Conservation (phyloP, 2,797 vertebrate genomes). For the Platalea minor region DNA sequence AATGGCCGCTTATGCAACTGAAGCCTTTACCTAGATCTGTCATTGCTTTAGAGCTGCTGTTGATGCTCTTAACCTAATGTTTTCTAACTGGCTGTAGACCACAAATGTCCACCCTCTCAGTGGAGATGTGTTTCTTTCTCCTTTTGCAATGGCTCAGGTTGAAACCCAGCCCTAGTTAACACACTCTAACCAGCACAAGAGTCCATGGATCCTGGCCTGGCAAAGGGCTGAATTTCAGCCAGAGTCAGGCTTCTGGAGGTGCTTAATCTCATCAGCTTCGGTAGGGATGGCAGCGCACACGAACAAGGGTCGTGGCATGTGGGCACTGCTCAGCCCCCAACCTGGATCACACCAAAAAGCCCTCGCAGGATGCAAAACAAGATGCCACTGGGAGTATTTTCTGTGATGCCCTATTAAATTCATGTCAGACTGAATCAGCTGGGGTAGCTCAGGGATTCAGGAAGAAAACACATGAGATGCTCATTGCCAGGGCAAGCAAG, state of each 20-base stretch:
- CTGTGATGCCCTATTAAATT: background rate
- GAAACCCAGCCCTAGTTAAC: background rate
- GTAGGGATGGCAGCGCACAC: background rate
- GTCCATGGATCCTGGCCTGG: background rate
- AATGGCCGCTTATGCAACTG: accelerated
- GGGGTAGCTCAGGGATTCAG: background rate
- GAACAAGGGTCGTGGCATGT: accelerated
- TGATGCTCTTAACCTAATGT: background rate
- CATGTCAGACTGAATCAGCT: background rate
- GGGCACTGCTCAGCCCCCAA: background rate
- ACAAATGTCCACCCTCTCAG: background rate
- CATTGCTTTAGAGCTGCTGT: background rate
- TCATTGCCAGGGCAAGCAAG: background rate
- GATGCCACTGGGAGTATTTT: background rate
- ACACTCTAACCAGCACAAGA: background rate
- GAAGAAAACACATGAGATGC: background rate
- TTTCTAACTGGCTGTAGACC: background rate
- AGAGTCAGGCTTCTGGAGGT: background rate
- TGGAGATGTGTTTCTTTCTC: background rate
- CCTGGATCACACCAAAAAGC: background rate
- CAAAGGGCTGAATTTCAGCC: background rate
- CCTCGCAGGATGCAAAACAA: background rate
- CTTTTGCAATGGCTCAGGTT: background rate
- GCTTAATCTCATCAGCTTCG: background rate
- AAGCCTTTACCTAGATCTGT: background rate